These are phyloP conservation scores for Gobio gobio DNA, from an alignment of 2,113 vertebrate genomes.

Conservation along the genomic window DNA sequence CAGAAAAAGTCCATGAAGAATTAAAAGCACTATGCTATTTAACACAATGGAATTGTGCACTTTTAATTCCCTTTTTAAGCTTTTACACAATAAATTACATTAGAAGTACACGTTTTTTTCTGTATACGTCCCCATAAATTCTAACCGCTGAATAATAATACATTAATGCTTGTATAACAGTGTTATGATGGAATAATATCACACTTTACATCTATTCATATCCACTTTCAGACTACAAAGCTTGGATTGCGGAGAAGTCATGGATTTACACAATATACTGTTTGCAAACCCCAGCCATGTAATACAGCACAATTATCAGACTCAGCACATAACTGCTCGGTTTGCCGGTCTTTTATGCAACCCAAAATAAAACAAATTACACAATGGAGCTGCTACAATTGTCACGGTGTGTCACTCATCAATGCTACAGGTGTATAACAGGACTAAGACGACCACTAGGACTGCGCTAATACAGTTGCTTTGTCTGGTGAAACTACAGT, in stretches of 20 bases:
- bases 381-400: constrained; percentile 49
- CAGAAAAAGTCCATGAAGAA: constrained; percentile 31
- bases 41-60: constrained; percentile 14
- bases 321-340: constrained; percentile 45
- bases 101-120: constrained; percentile 30
- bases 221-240: constrained; percentile 48
- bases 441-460: constrained; percentile 55
- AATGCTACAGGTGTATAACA: constrained; percentile 48
- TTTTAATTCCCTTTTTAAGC: constrained; percentile 31
- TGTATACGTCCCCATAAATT: constrained; percentile 1
- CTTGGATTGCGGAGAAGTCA: constrained; percentile 33
- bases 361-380: constrained; percentile 50
- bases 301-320: constrained; percentile 51
- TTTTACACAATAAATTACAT: constrained; percentile 35
- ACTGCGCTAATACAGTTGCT: constrained; percentile 51
- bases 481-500: constrained; percentile 43
- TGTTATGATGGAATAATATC: constrained; percentile 23
- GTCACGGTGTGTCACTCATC: constrained; percentile 38
- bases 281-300: constrained; percentile 43
- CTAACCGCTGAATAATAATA: constrained; percentile 17
- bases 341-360: constrained; percentile 55
- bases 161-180: constrained; percentile 27
- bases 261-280: constrained; percentile 40
- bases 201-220: constrained; percentile 44
- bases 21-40: constrained; percentile 27